A percentile compares a stretch with the other conserved stretches of the same genome.
phyloP scores from a whole-genome alignment of 2,888 invertebrate species.

The Coremacera marginata region DNA sequence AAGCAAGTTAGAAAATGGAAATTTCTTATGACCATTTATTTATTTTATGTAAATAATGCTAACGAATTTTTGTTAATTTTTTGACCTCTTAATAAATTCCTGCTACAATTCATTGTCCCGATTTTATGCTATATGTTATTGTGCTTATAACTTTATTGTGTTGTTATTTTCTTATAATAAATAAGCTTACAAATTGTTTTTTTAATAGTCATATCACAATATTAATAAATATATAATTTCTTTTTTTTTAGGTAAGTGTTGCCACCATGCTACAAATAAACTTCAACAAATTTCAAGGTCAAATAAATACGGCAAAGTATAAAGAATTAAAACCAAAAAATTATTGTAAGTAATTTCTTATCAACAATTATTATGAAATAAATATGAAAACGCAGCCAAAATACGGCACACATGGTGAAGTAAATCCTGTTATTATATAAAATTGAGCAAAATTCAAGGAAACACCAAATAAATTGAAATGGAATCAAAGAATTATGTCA shows the following conservation, averaged over 20 bases:
- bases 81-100: no score
- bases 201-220: not conserved
- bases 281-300: not conserved
- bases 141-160: not conserved
- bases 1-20: no score
- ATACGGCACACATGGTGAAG: no score
- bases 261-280: not conserved
- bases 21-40: no score
- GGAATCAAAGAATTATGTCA: no score
- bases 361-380: no score
- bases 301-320: conserved; percentile 17
- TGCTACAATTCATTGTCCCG: not conserved
- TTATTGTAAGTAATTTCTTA: conserved; percentile 13
- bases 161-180: not conserved
- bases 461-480: no score
- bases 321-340: not conserved
- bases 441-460: no score
- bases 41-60: no score
- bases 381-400: no score
- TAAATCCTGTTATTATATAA: no score
- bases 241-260: conserved; percentile 53
- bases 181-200: not conserved
- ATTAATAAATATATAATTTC: conserved; percentile 22
- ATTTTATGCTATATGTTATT: not conserved
- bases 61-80: no score